Percentiles rank a stretch among this genome's conserved stretches.
These are phyloP conservation scores for Philopotamus ludificatus DNA, from an alignment of 1,140 invertebrate species.

Conservation along the genomic window DNA sequence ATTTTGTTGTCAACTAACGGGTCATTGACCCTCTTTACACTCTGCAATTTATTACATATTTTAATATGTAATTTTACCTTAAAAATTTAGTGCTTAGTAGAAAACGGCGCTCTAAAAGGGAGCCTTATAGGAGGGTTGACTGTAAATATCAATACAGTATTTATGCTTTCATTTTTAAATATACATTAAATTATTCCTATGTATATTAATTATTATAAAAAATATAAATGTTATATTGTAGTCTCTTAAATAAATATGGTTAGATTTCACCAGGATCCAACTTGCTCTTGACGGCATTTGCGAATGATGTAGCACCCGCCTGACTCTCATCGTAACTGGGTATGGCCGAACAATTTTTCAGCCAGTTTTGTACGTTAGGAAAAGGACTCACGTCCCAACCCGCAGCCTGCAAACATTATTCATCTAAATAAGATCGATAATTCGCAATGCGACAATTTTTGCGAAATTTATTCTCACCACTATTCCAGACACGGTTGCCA, in stretches of 20 bases:
- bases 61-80: too few relatives aligned
- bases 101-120: too few relatives aligned
- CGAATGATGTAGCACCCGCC: slow-evolving; percentile 57
- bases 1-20: too few relatives aligned
- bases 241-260: not conserved
- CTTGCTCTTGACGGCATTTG: slow-evolving; percentile 56
- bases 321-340: slow-evolving; percentile 58
- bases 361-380: slow-evolving; percentile 65
- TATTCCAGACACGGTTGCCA: slow-evolving; percentile 56
- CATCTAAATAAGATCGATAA: slow-evolving; percentile 13
- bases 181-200: too few relatives aligned
- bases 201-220: too few relatives aligned
- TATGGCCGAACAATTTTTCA: slow-evolving; percentile 58
- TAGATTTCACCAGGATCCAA: slow-evolving; percentile 48
- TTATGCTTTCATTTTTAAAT: too few relatives aligned
- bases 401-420: slow-evolving; percentile 59
- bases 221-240: too few relatives aligned
- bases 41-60: too few relatives aligned
- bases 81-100: too few relatives aligned
- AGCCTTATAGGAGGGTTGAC: too few relatives aligned
- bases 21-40: too few relatives aligned
- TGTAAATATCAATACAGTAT: too few relatives aligned
- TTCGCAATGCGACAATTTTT: not conserved
- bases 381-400: slow-evolving; percentile 66
- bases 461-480: slow-evolving; percentile 53